These are phyloP conservation scores for Brachionus plicatilis DNA, from an alignment of 1,140 invertebrate genomes.

Conservation along the genomic window DNA sequence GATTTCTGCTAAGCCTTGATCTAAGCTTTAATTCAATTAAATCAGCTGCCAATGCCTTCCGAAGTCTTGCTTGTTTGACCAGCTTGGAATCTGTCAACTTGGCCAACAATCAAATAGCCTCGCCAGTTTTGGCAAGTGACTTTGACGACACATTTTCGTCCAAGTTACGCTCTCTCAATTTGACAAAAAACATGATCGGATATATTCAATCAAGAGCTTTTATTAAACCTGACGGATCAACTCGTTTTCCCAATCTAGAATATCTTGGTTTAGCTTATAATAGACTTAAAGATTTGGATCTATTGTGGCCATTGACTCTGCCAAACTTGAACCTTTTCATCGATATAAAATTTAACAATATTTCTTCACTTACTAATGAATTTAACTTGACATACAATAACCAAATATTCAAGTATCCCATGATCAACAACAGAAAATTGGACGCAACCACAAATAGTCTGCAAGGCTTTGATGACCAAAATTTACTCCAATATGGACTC, in stretches of 20 bases:
- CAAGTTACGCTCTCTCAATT: background rate
- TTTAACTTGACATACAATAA: background rate
- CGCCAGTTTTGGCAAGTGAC: background rate
- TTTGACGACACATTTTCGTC: constrained; percentile 22
- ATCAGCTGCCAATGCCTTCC: background rate
- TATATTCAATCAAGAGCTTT: background rate
- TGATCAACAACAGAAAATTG: background rate
- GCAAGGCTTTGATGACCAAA: constrained; percentile 21
- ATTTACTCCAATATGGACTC: constrained; percentile 25
- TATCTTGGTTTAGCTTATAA: constrained; percentile 8
- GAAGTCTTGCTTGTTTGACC: background rate
- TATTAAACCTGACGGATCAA: background rate
- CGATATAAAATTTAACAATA: constrained; percentile 12
- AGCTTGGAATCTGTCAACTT: background rate
- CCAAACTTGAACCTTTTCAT: background rate
- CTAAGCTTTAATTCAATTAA: constrained; percentile 9
- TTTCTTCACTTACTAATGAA: background rate
- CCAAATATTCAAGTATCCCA: background rate
- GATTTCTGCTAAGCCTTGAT: background rate
- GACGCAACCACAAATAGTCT: constrained; percentile 15
- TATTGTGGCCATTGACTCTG: constrained; percentile 13
- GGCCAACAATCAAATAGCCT: background rate
- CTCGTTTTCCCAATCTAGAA: constrained; percentile 14
- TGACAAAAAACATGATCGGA: constrained; percentile 4
- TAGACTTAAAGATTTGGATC: background rate